phyloP scores from a whole-genome alignment of 2,888 invertebrate species.

The Adelognathus sp. region DNA sequence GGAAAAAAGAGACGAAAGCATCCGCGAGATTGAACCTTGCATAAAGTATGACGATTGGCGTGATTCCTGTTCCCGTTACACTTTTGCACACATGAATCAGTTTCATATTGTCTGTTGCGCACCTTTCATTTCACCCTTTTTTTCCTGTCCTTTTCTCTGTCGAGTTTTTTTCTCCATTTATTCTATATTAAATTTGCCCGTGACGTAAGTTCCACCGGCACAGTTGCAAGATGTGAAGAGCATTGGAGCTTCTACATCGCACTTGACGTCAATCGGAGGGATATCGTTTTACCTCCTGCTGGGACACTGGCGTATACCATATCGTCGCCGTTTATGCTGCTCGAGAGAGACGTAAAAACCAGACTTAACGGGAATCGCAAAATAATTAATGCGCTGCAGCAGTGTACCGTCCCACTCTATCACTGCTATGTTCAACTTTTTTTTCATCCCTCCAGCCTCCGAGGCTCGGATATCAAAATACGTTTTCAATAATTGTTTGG shows the following conservation, averaged over 20 bases:
- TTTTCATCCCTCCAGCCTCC: conserved; percentile 7
- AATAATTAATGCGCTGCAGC: conserved; percentile 58
- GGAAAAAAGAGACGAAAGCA: conserved; percentile 69
- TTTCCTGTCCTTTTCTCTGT: conserved; percentile 19
- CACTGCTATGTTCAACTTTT: conserved; percentile 12
- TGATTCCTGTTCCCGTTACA: conserved; percentile 41
- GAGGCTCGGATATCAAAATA: conserved; percentile 70
- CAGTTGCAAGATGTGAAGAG: conserved; percentile 19
- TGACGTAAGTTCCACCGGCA: background rate
- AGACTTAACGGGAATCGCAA: conserved; percentile 36
- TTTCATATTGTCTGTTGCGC: conserved; percentile 46
- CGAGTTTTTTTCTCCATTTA: conserved; percentile 31
- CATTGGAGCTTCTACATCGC: background rate
- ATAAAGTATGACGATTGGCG: conserved; percentile 69
- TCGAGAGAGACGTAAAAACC: conserved; percentile 8
- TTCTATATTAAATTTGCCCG: conserved; percentile 20
- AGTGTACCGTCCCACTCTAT: conserved; percentile 27
- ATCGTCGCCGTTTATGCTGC: conserved; percentile 8
- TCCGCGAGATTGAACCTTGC: conserved; percentile 73
- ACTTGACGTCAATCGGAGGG: conserved; percentile 39
- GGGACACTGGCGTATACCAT: background rate
- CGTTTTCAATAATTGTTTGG: conserved; percentile 79
- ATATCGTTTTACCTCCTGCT: conserved; percentile 24
- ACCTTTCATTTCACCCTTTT: conserved; percentile 20
- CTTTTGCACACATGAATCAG: conserved; percentile 53